Conservation (phyloP, 1,140 invertebrate genomes). For the Aphidius gifuensis region DNA sequence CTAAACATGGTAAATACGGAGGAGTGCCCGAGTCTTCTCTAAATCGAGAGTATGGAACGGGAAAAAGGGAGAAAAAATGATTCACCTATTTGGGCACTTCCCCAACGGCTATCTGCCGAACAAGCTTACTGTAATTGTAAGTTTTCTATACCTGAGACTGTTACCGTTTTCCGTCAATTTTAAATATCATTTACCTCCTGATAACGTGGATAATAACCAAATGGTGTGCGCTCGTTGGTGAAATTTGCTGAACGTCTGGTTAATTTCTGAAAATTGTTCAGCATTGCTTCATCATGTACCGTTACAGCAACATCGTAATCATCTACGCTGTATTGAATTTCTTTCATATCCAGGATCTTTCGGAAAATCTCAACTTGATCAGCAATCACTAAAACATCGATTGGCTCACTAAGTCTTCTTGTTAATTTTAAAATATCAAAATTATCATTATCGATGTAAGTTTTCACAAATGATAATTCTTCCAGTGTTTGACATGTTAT, state of each 20-base stretch:
- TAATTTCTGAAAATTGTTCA: conserved; percentile 18
- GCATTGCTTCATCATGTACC: conserved; percentile 26
- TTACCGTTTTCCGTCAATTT: too few species aligned
- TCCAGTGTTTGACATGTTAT: conserved; percentile 27
- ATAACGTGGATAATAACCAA: conserved; percentile 38
- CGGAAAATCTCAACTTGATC: conserved; percentile 30
- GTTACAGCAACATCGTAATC: conserved; percentile 32
- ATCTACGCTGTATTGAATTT: conserved; percentile 33
- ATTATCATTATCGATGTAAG: conserved; percentile 30
- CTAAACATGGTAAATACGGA: too few species aligned
- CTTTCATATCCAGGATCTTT: conserved; percentile 23
- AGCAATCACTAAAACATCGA: conserved; percentile 38
- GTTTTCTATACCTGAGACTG: too few species aligned
- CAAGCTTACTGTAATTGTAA: too few species aligned
- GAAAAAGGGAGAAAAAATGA: too few species aligned
- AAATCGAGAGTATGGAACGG: too few species aligned
- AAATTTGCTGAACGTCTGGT: too few species aligned
- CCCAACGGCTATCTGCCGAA: too few species aligned
- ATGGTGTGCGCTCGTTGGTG: conserved; percentile 12
- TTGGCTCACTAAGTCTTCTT: conserved; percentile 19
- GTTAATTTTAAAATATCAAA: conserved; percentile 36
- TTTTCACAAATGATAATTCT: conserved; percentile 28
- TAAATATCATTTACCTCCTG: conserved; percentile 29
- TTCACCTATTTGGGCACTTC: too few species aligned
- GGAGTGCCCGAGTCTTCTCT: too few species aligned